Evolutionary conservation across 2,113 vertebrate genomes (phyloP), one percentile per base, ranked within the genome.

Genomic region (Balaenoptera acutorostrata): DNA sequence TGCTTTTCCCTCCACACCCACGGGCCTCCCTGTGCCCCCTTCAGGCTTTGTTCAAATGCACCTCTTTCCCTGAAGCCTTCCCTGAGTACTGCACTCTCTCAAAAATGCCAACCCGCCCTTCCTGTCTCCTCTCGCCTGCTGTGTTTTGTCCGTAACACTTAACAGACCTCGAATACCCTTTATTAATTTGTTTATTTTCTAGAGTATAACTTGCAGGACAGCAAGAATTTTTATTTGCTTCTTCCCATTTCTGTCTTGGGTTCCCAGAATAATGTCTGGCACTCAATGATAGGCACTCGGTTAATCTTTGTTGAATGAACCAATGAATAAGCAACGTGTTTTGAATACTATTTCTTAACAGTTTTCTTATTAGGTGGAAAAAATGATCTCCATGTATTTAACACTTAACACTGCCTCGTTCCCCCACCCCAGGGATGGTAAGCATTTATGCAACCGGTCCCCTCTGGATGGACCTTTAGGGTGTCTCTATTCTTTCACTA

Each of bases 1-100:
- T 55, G 17, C 21, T 55, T 23, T 20, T 66, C 78, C 57, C 23
- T 13, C 57, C 41, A n/a, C 57, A 69, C 46, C 4, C 11, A 6
- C 0, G 6, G 75, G 36, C 27, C 27, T 39, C n/a, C 12, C 71
- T 31, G 12, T 0, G 1, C 4, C 46, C 33, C 20, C 31, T 31
- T 20, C 41, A 44, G 39, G 41, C 23, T 57, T 8, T 25, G 61
- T 86, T 52, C 61, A 14, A 12, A 33, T 1, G 31, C 27, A 31
- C 21, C 9, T 33, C 31, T 66, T 15, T 55, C 49, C 39, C n/a
- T 12, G 27, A 23, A 41, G 6, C 8, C 9, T 52, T 25, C 57
- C 44, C 31, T 11, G 55, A 18, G 29, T 7, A 10, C 57, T 9
- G 36, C 3, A 0, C 12, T 44, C 41, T 39, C 59, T 33, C 36